Percentiles rank a stretch among this genome's conserved stretches.
These are phyloP conservation scores for Mirounga angustirostris DNA, from an alignment of 2,113 vertebrate species.

Conservation along the genomic window DNA sequence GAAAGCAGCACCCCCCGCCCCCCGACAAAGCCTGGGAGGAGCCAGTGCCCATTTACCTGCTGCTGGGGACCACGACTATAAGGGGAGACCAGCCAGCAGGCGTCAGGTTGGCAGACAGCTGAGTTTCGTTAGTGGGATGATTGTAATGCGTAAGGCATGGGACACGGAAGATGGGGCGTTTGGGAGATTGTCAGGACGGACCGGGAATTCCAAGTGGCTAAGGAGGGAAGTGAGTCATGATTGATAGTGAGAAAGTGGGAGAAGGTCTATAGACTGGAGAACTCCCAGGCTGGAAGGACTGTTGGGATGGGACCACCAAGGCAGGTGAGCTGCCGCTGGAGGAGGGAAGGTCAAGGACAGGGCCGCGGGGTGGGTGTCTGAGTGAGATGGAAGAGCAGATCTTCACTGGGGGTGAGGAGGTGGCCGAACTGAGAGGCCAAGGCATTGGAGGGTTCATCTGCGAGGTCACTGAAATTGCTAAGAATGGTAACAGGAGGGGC, in stretches of 20 bases:
- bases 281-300: not conserved
- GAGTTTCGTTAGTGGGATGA: not conserved
- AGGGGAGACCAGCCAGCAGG: not conserved
- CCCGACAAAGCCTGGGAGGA: not conserved
- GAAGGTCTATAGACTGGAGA: not conserved
- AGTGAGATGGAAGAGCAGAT: too few species aligned
- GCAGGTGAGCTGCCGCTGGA: not conserved
- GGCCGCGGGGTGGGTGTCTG: not conserved
- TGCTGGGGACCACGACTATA: not conserved
- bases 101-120: not conserved
- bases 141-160: fast-evolving
- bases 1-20: not conserved
- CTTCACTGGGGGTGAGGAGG: not conserved
- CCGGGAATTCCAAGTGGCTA: not conserved
- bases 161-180: not conserved
- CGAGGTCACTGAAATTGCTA: not conserved
- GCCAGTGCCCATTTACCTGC: not conserved
- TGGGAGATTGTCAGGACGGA: not conserved
- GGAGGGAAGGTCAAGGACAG: not conserved
- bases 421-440: not conserved
- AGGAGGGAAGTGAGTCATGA: not conserved
- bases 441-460: not conserved
- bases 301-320: not conserved
- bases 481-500: not conserved
- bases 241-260: not conserved